A percentile compares a stretch with the other conserved stretches of the same genome.
Conservation (phyloP, 1,140 invertebrate genomes). For the Pomacea maculata region DNA sequence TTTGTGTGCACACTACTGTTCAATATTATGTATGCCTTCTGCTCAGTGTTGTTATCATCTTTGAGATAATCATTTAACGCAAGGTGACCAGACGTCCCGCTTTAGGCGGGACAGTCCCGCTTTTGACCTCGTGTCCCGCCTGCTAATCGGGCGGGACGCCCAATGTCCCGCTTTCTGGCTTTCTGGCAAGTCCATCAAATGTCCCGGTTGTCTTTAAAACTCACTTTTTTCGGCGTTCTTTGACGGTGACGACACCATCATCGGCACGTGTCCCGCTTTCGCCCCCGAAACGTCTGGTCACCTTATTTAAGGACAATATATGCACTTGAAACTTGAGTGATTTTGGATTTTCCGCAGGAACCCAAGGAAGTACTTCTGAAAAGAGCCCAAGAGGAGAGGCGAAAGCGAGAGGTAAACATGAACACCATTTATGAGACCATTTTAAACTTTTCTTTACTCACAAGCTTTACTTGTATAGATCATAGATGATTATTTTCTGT, state of each 20-base stretch:
- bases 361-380: slow-evolving; percentile 80
- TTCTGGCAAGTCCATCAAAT: too few species aligned
- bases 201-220: too few species aligned
- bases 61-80: not conserved
- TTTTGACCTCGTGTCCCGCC: too few species aligned
- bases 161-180: too few species aligned
- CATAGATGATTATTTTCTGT: not conserved
- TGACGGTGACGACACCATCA: too few species aligned
- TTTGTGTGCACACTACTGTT: not conserved
- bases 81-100: too few species aligned
- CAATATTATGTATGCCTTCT: not conserved
- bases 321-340: not conserved
- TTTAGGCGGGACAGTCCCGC: too few species aligned
- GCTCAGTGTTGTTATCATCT: not conserved
- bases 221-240: too few species aligned
- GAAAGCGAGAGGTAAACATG: slow-evolving; percentile 80
- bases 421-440: not conserved
- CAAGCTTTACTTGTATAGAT: not conserved
- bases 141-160: too few species aligned
- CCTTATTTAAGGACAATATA: not conserved
- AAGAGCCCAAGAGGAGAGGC: slow-evolving; percentile 82
- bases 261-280: too few species aligned
- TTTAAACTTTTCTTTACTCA: not conserved
- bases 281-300: too few species aligned
- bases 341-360: slow-evolving; percentile 62